phyloP scores from a whole-genome alignment of 2,888 invertebrate genomes.

The Hartigia nigra region DNA sequence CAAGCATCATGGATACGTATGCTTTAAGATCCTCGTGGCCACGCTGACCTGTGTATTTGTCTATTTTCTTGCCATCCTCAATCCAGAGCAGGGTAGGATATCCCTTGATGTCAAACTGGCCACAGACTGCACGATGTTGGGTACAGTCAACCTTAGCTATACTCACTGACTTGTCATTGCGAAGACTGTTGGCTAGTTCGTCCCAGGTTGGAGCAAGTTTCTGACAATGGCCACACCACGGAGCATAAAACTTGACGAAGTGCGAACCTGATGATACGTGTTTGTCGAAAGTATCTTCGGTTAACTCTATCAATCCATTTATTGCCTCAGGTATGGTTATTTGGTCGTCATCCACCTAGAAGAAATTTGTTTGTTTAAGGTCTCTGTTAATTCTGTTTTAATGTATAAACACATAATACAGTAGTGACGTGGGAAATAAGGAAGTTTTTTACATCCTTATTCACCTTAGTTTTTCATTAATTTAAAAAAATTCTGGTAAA shows the following conservation, averaged over 20 bases:
- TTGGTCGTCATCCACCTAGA: constrained; percentile 49
- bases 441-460: not conserved
- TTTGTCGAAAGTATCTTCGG: constrained; percentile 80
- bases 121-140: constrained; percentile 78
- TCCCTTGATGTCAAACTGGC: constrained; percentile 84
- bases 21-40: constrained; percentile 76
- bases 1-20: constrained; percentile 79
- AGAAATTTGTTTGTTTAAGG: constrained; percentile 27
- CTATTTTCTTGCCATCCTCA: constrained; percentile 86
- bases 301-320: constrained; percentile 77
- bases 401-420: not conserved
- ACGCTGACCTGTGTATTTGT: constrained; percentile 78
- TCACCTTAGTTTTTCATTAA: not conserved
- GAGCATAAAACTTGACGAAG: constrained; percentile 92
- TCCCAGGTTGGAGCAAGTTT: constrained; percentile 88
- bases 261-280: constrained; percentile 80
- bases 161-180: constrained; percentile 74
- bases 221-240: constrained; percentile 93
- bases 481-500: not conserved
- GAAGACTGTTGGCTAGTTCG: constrained; percentile 77
- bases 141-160: constrained; percentile 91
- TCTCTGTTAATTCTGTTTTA: not conserved
- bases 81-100: constrained; percentile 92
- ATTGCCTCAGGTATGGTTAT: constrained; percentile 69
- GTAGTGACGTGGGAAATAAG: not conserved